Evolutionary conservation across 2,113 vertebrate genomes (phyloP).

Genomic region (Xenus cinereus): DNA sequence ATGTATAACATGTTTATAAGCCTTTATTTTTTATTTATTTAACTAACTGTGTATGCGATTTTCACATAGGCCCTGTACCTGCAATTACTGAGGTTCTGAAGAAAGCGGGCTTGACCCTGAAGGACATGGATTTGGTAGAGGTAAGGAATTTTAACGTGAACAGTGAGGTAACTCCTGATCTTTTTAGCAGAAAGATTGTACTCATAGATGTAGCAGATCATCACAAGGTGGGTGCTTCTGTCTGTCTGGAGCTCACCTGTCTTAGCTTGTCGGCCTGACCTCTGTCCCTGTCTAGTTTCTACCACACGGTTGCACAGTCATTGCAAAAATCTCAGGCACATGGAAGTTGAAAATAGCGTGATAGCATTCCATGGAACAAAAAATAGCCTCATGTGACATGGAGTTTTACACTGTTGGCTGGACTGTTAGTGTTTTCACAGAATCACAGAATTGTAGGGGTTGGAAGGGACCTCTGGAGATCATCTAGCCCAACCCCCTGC

Average conservation of each 20-base stretch:
- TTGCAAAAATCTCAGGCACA: not conserved
- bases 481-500: too few relatives aligned
- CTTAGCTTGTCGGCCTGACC: not conserved
- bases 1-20: not conserved
- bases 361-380: not conserved
- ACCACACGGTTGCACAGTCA: not conserved
- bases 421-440: not conserved
- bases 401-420: not conserved
- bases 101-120: conserved; percentile 87
- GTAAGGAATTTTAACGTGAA: conserved; percentile 60
- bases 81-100: conserved; percentile 90
- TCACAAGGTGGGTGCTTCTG: not conserved
- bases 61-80: conserved; percentile 86
- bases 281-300: not conserved
- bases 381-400: not conserved
- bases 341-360: not conserved
- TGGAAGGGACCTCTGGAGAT: too few relatives aligned
- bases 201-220: accelerated
- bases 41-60: not conserved
- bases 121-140: conserved; percentile 95
- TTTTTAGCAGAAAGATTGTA: not conserved
- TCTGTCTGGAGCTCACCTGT: not conserved
- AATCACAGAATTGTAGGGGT: too few relatives aligned
- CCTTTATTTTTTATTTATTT: not conserved
- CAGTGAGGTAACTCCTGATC: not conserved